Base-by-base conservation (phyloP, 2,888 invertebrate species). In the Himalopsyche tibetana region DNA sequence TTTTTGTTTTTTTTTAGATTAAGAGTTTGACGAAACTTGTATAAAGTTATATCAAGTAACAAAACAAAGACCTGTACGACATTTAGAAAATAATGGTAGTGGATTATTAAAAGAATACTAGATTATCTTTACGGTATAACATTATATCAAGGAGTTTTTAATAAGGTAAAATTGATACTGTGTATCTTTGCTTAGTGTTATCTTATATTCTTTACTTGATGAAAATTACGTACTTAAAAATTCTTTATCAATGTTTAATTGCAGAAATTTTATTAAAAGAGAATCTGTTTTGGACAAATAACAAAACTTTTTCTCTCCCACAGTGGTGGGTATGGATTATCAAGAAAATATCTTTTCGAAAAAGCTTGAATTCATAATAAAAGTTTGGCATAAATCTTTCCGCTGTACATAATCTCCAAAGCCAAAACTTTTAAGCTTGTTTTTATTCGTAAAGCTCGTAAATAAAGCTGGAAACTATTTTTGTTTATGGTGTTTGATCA, bases 331-430 rank as follows among this genome's bases (percentile, higher is more conserved):
- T 74, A 28, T 74, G 74, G 74, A 74, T 74, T 74, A 74, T 74
- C 74, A 74, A 74, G 36, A 74, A 15, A 74, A 74, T 4, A 69
- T 36, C 69, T 6, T 51, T 4, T 38, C 9, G 15, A 15, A 74
- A 38, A 74, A 74, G 11, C 74, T 74, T 74, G 74, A 74, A 74
- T 74, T 74, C 74, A 74, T 36, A 74, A 36, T 19, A 74, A 74
- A 74, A 74, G 28, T 74, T 74, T 74, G 63, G 28, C 28, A 74
- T 74, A 74, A 36, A 74, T 36, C 74, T 74, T 15, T 36, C 38
- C 12, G 12, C 38, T 74, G 19, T 74, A 74, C 74, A 36, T 74
- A 36, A 74, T 38, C 19, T 74, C 28, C 38, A 38, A n/a, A 74
- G 74, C 36, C 36, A 36, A 74, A 74, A 74, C 74, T 74, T 74